A percentile compares a stretch with the other conserved stretches of the same genome.
These are phyloP conservation scores for Myanophis thanlyinensis DNA, from an alignment of 2,113 vertebrate genomes.

Conservation along the genomic window DNA sequence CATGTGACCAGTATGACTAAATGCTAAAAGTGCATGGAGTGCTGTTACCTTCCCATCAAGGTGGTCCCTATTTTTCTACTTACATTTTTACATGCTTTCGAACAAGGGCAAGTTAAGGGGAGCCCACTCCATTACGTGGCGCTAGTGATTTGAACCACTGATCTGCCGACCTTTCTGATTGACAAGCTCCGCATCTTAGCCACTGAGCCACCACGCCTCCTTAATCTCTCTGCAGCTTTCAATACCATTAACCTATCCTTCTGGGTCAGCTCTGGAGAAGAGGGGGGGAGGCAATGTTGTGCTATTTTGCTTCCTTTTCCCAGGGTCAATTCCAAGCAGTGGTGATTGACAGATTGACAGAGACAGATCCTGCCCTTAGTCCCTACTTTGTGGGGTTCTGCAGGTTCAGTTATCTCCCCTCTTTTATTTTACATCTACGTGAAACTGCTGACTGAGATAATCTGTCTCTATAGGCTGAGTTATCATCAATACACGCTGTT, in stretches of 20 bases:
- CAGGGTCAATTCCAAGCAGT: neutral
- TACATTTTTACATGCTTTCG: no score
- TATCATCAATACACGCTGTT: neutral
- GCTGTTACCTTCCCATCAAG: no score
- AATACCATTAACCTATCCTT: neutral
- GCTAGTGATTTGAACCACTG: no score
- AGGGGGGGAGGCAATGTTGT: neutral
- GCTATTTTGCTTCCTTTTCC: neutral
- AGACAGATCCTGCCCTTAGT: neutral
- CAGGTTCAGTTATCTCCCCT: neutral
- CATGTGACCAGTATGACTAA: no score
- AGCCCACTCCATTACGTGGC: no score
- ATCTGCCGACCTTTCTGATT: no score
- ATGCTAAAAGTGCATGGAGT: no score
- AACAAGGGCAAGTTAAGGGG: no score
- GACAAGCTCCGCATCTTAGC: no score
- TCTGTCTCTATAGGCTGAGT: neutral
- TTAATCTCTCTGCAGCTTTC: neutral
- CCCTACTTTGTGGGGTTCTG: neutral
- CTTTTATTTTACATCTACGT: neutral
- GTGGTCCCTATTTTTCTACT: no score
- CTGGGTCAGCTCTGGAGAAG: neutral
- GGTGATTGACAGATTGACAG: neutral
- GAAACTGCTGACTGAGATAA: neutral
- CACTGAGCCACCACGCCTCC: no score